Evolutionary conservation across 1,140 invertebrate genomes (phyloP).

Genomic region (Probaryconus sp.): DNA sequence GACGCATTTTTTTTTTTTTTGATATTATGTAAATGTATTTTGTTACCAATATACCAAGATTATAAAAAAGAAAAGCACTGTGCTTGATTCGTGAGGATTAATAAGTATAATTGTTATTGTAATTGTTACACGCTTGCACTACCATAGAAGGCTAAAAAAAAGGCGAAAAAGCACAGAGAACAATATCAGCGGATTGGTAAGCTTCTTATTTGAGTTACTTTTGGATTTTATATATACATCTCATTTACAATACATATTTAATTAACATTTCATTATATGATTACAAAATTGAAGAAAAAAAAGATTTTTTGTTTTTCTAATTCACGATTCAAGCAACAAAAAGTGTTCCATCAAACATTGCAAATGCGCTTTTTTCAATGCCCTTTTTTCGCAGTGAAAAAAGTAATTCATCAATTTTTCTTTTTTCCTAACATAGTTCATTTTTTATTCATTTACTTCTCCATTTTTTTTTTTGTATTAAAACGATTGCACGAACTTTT

Average conservation of each 20-base stretch:
- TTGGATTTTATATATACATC: no score
- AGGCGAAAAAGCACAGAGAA: slow-evolving; percentile 85
- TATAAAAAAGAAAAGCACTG: slow-evolving; percentile 56
- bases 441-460: slow-evolving; percentile 8
- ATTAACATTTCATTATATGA: no score
- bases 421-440: slow-evolving; percentile 2
- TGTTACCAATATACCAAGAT: no score
- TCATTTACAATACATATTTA: no score
- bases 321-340: slow-evolving; percentile 44
- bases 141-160: slow-evolving; percentile 82
- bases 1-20: slow-evolving; percentile 26
- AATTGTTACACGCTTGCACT: slow-evolving; percentile 76
- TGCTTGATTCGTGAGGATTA: slow-evolving; percentile 68
- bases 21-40: no score
- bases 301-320: no score
- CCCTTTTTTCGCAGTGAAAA: slow-evolving; percentile 28
- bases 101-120: slow-evolving; percentile 71
- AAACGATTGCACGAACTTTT: not conserved
- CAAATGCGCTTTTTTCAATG: slow-evolving; percentile 45
- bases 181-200: slow-evolving; percentile 91
- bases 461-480: not conserved
- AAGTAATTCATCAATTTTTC: slow-evolving; percentile 6
- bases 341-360: slow-evolving; percentile 20
- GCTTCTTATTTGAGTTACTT: slow-evolving; percentile 77
- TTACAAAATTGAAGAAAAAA: no score